phyloP scores from a whole-genome alignment of 2,888 invertebrate species.

The Blera fallax region DNA sequence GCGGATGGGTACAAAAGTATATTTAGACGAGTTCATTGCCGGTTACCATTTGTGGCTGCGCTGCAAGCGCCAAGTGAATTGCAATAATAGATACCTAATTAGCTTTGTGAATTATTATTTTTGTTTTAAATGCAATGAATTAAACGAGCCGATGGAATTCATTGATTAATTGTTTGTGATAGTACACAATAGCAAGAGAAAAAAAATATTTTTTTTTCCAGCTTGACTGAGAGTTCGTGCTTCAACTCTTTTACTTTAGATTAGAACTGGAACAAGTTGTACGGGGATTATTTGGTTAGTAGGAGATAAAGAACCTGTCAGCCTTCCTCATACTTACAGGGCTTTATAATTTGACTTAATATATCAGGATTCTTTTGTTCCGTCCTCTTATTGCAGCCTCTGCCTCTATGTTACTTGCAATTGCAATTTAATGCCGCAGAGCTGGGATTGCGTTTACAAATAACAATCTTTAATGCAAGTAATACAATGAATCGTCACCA shows the following conservation, averaged over 20 bases:
- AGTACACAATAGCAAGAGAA: background rate
- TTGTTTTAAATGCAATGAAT: background rate
- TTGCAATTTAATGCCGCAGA: too few species aligned
- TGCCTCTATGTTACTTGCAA: too few species aligned
- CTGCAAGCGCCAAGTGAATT: conserved; percentile 53
- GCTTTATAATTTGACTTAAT: too few species aligned
- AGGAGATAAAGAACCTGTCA: too few species aligned
- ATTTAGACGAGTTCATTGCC: conserved; percentile 63
- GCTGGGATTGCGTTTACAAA: too few species aligned
- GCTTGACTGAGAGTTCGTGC: background rate
- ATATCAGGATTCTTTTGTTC: too few species aligned
- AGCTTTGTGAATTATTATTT: conserved; percentile 22
- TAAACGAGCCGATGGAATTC: background rate
- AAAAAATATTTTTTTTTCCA: background rate
- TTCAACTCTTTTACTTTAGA: conserved; percentile 9
- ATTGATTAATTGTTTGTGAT: conserved; percentile 20
- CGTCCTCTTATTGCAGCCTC: too few species aligned
- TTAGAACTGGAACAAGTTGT: too few species aligned
- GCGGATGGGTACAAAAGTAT: conserved; percentile 31
- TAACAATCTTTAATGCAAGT: too few species aligned
- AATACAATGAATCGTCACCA: too few species aligned
- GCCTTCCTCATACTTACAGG: too few species aligned
- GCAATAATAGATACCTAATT: conserved; percentile 22
- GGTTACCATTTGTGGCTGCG: conserved; percentile 42
- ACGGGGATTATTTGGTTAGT: too few species aligned